Evolutionary conservation across 2,888 invertebrate species (phyloP), one percentile per base, ranked within the genome.

Genomic region (Ametastegia equiseti): DNA sequence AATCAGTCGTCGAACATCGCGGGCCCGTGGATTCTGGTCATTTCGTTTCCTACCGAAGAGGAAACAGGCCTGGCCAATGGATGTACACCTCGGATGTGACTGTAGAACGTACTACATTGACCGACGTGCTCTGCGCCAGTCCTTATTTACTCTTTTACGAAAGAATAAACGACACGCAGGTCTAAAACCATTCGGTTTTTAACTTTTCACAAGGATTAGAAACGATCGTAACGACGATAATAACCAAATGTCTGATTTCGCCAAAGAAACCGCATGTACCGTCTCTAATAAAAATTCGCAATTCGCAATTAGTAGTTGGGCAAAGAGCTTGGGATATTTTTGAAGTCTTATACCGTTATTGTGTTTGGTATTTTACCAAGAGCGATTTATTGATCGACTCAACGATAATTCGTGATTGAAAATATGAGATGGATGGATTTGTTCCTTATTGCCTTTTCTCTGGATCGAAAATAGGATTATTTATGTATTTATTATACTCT

Each of bases 141-240:
- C 98, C 98, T 19, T 99, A 98, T 93, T 95, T 99, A 94, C 93
- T 99, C 83, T 98, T 98, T 93, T 99, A 99, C 92, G 98, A 98
- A 91, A 92, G 93, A 69, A 90, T 91, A 83, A 88, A 85, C 82
- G 87, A 86, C 33, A 86, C 87, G 69, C 82, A 75, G 73, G 84
- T 80, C 7, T 80, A 82, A 30, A n/a, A 36, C 4, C 4, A 39
- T n/a, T 67, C 39, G 1, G 6, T 65, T 33, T 4, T 15, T 65
- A 11, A 23, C 23, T 42, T 23, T 42, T n/a, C 3, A 69, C 19
- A 19, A 42, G 23, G 2, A 42, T 9, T 23, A 13, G 42, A 71
- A 47, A 2, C n/a, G 19, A 50, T 73, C 73, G 27, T 73, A 73
- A 23, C 73, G 50, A 54, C 33, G 50, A 73, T 73, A 47, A 71